Base-by-base conservation (phyloP, 2,113 vertebrate species). In the Hippopotamus amphibius region DNA sequence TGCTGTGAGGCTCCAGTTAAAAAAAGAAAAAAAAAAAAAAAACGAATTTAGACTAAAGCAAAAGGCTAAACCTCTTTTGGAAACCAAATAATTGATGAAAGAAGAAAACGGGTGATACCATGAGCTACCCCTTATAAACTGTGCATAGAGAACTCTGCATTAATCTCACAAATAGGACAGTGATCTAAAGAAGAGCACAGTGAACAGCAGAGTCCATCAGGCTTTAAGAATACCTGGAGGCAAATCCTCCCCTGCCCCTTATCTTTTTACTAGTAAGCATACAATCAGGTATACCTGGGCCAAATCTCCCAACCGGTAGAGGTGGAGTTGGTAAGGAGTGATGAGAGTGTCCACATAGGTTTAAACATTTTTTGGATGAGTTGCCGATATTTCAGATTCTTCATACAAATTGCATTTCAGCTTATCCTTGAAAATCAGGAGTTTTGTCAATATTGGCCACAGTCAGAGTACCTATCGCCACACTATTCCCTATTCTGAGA, bases 41-140 rank as follows among this genome's bases (percentile, higher is more conserved):
- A 72, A 77, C 11, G 5, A 68, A 9, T 96, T 72, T 83, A 99
- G 99, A 69, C 1, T 11, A 33, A 43, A 82, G 61, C 28, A 90
- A 95, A 82, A 46, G 26, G 30, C 8, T 33, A 63, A 81, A 61
- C 13, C 5, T 8, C 19, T 17, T 46, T 87, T 43, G 13, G n/a
- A 94, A 69, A 55, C 10, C 41, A 50, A n/a, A 55, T 19, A 41
- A 48, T 10, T 61, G 5, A 80, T 30, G 66, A 41, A 93, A 72
- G 6, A 26, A 43, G 11, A 53, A 74, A 81, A n/a, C 10, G n/a
- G 9, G 41, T 57, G 28, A 50, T 22, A n/a, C 19, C 8, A n/a
- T 5, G 50, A 41, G 22, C 13, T 61, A 11, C 17, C 48, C 16
- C 26, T 46, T 30, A 2, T 5, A 84, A 43, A 53, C 46, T 17